phyloP scores from a whole-genome alignment of 2,888 invertebrate species.

The Bellardia bayeri region DNA sequence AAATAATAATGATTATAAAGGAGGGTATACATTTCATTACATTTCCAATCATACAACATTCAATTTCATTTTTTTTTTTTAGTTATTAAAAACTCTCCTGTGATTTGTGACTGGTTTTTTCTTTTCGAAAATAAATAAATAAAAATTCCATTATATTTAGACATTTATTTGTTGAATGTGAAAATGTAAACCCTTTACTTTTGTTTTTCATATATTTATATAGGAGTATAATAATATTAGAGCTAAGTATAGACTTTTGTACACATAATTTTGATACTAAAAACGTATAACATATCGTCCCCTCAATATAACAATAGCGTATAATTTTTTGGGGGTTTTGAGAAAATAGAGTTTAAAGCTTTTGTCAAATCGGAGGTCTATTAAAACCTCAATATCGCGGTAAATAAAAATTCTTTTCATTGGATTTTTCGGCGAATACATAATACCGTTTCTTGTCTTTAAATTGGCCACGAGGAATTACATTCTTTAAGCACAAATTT shows the following conservation, averaged over 20 bases:
- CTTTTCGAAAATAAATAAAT: conserved; percentile 56
- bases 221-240: neutral
- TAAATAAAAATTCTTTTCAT: too few species aligned
- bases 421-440: too few species aligned
- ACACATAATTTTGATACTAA: too few species aligned
- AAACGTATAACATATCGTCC: too few species aligned
- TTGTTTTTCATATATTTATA: neutral
- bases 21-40: conserved; percentile 30
- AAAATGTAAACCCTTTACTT: conserved; percentile 22
- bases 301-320: too few species aligned
- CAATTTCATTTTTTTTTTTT: conserved; percentile 37
- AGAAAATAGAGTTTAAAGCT: too few species aligned
- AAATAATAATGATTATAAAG: conserved; percentile 4
- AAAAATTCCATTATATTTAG: conserved; percentile 60
- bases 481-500: too few species aligned
- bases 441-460: too few species aligned
- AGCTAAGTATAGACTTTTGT: neutral
- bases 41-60: conserved; percentile 16
- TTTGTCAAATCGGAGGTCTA: too few species aligned
- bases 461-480: too few species aligned
- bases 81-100: conserved; percentile 60
- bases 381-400: too few species aligned
- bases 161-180: conserved; percentile 31
- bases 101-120: conserved; percentile 46
- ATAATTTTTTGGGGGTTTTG: too few species aligned